These are phyloP conservation scores for Plagiodera versicolora DNA, from an alignment of 2,888 invertebrate species.

Conservation along the genomic window DNA sequence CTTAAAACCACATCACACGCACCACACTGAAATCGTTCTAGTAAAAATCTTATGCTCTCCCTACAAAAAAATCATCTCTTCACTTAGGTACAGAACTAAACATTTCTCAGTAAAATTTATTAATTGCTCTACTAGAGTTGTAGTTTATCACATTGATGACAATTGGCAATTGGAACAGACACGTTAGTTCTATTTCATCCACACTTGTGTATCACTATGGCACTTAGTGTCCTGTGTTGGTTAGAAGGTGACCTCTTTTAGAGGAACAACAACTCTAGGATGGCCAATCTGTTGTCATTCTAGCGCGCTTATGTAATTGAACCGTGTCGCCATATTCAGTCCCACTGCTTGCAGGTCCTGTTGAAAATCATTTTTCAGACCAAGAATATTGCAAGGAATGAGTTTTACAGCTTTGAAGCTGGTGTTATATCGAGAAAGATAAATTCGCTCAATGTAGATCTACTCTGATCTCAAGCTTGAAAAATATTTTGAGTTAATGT, in stretches of 20 bases:
- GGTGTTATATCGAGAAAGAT: too few species aligned
- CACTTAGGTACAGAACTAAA: conserved; percentile 46
- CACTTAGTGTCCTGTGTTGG: conserved; percentile 49
- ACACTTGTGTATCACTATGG: conserved; percentile 52
- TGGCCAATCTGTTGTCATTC: conserved; percentile 84
- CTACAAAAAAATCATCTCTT: conserved; percentile 37
- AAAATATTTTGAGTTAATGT: too few species aligned
- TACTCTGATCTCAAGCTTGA: too few species aligned
- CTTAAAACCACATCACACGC: conserved; percentile 44
- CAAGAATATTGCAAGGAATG: too few species aligned
- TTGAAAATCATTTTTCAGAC: not conserved
- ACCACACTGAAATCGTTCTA: conserved; percentile 47
- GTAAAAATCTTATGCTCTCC: conserved; percentile 42
- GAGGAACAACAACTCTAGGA: conserved; percentile 66
- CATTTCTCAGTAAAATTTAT: conserved; percentile 19
- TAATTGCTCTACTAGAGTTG: conserved; percentile 48
- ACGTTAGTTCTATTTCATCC: conserved; percentile 46
- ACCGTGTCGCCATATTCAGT: conserved; percentile 66
- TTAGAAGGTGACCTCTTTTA: conserved; percentile 21
- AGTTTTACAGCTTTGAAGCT: too few species aligned
- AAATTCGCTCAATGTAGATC: too few species aligned
- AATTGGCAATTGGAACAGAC: conserved; percentile 52
- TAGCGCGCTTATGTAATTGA: conserved; percentile 77
- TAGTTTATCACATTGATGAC: conserved; percentile 57
- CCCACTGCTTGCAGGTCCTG: conserved; percentile 48